Base-by-base conservation (phyloP, 2,113 vertebrate genomes). In the Lycocorax pyrrhopterus region DNA sequence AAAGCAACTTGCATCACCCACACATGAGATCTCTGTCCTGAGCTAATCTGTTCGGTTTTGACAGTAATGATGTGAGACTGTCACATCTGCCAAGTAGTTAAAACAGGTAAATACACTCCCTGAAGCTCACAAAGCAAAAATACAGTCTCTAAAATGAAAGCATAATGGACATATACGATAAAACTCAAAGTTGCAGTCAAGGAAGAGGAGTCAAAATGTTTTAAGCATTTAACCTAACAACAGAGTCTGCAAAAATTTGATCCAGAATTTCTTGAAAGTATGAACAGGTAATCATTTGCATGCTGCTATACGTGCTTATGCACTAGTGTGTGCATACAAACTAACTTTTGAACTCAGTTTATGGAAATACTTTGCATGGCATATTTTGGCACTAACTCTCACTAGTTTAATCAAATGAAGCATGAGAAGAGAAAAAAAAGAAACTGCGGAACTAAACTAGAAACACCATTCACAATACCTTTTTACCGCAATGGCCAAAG, bases 401-500 rank as follows among this genome's bases (percentile, higher is more conserved):
- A 62, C 51, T 26, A 71, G 33, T 63, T 44, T 44, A 78, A 78
- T 35, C 26, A 22, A 55, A 76, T 10, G 7, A 41, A 41, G 8
- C 6, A 8, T 4, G 4, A 81, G 1, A 83, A 85, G 18, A 17
- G 37, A 82, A 15, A 15, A 44, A 59, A 73, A 74, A 74, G 8
- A 33, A 93, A 76, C 16, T 44, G 20, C 8, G 9, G 37, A 84
- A 69, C 7, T 55, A n/a, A 87, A 81, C 29, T 32, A 83, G n/a
- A 46, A 86, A 73, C 26, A 69, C 8, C 15, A 69, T 39, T 68
- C 25, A 59, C 44, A 67, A 25, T 98, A 99, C 99, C 99, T 98
- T 98, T 99, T 99, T 39, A 99, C 99, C 2, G 99, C 98, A 2
- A 99, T 96, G 3, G 99, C 99, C 96, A 99, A 96, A 95, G 98